phyloP scores from a whole-genome alignment of 2,888 invertebrate species.

The Polymixis lichenea region DNA sequence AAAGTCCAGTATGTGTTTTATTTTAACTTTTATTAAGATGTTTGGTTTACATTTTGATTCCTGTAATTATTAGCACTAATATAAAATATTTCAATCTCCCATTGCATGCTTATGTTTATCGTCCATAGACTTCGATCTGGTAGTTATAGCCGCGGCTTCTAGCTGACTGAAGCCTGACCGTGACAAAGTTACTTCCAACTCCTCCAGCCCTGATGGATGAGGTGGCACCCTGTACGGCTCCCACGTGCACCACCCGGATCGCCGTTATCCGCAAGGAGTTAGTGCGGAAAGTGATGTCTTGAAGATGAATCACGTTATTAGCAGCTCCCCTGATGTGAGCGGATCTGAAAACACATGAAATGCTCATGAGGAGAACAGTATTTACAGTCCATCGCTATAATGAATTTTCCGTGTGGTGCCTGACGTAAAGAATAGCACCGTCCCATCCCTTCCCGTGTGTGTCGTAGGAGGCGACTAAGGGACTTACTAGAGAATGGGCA shows the following conservation, averaged over 20 bases:
- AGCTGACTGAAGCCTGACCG: slow-evolving; percentile 23
- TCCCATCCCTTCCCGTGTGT: no score
- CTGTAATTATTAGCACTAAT: no score
- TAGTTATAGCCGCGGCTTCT: slow-evolving; percentile 22
- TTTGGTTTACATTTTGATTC: no score
- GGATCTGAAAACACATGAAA: background rate
- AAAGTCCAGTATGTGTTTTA: no score
- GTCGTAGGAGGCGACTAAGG: no score
- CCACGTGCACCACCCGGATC: slow-evolving; percentile 12
- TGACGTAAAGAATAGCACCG: no score
- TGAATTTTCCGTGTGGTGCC: no score
- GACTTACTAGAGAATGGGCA: no score
- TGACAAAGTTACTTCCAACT: slow-evolving; percentile 2
- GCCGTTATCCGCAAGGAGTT: slow-evolving; percentile 1
- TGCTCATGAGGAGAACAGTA: background rate
- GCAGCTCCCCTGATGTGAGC: background rate
- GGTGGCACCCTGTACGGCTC: slow-evolving; percentile 3
- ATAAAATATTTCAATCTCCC: no score
- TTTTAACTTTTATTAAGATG: no score
- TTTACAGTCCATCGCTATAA: no score
- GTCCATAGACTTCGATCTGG: background rate
- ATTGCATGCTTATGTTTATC: background rate
- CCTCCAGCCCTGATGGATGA: slow-evolving; percentile 20
- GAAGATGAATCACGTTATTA: background rate
- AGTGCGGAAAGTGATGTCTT: background rate